Evolutionary conservation across 2,888 invertebrate species (phyloP).

Genomic region (Ethmia dodecea): DNA sequence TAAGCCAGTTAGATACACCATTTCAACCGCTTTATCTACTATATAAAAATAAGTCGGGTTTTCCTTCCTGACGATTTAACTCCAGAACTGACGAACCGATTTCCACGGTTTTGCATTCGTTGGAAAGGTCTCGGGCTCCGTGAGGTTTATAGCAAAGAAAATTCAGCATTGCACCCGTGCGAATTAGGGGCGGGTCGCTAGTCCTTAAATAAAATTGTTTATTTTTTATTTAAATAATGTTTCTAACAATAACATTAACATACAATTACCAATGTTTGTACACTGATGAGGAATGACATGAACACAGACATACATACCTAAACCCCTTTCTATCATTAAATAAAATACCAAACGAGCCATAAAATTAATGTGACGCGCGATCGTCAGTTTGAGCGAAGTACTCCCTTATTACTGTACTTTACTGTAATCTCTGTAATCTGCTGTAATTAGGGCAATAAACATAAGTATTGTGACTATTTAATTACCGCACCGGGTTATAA

Average conservation of each 20-base stretch:
- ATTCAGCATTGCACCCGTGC: too few species aligned
- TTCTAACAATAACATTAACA: background rate
- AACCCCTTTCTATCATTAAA: background rate
- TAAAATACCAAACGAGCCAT: constrained; percentile 11
- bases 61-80: too few species aligned
- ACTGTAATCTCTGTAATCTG: constrained; percentile 17
- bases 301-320: background rate
- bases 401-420: constrained; percentile 14
- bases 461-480: constrained; percentile 18
- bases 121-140: background rate
- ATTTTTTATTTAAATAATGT: too few species aligned
- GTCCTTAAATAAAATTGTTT: background rate
- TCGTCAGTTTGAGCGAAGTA: constrained; percentile 20
- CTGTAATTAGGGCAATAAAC: constrained; percentile 20
- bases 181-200: too few species aligned
- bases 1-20: too few species aligned
- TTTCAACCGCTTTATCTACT: too few species aligned
- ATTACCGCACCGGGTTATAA: constrained; percentile 18
- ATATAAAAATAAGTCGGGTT: too few species aligned
- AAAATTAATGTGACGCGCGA: constrained; percentile 20
- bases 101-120: background rate
- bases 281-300: background rate
- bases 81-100: background rate
- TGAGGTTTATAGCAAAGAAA: background rate
- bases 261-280: background rate